These are phyloP conservation scores for Notothenia rossii DNA, from an alignment of 2,113 vertebrate species.

Conservation along the genomic window DNA sequence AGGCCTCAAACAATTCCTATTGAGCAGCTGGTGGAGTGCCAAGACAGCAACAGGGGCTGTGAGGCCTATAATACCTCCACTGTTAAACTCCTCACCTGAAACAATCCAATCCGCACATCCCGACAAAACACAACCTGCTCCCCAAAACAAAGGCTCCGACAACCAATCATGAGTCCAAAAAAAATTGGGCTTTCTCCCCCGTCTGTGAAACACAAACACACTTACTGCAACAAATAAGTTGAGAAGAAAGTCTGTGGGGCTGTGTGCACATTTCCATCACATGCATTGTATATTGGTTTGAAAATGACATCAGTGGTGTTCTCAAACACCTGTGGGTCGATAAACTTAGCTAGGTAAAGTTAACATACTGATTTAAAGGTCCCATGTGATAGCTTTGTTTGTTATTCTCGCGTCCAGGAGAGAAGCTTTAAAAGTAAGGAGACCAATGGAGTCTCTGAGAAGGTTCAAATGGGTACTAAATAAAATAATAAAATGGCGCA, in stretches of 20 bases:
- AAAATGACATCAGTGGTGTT: not conserved
- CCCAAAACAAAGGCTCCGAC: conserved; percentile 17
- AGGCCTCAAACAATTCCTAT: conserved; percentile 30
- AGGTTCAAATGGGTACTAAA: too few relatives aligned
- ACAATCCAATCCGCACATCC: conserved; percentile 29
- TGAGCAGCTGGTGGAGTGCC: conserved; percentile 31
- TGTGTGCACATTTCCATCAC: not conserved
- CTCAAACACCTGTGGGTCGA: not conserved
- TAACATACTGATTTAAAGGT: too few relatives aligned
- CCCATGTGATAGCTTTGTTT: too few relatives aligned
- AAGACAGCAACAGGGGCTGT: conserved; percentile 26
- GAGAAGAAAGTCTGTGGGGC: too few relatives aligned
- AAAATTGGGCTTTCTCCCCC: not conserved
- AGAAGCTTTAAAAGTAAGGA: too few relatives aligned
- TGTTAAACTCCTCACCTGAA: conserved; percentile 38
- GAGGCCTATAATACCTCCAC: conserved; percentile 40
- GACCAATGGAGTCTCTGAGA: too few relatives aligned
- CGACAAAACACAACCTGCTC: conserved; percentile 34
- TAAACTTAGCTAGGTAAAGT: not conserved
- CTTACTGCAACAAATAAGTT: not conserved
- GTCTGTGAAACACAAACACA: not conserved
- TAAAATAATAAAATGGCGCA: too few relatives aligned
- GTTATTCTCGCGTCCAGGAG: too few relatives aligned
- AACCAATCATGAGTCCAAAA: not conserved
- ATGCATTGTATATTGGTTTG: not conserved